Evolutionary conservation across 1,140 invertebrate genomes (phyloP).

Genomic region (Trissolcus basalis): DNA sequence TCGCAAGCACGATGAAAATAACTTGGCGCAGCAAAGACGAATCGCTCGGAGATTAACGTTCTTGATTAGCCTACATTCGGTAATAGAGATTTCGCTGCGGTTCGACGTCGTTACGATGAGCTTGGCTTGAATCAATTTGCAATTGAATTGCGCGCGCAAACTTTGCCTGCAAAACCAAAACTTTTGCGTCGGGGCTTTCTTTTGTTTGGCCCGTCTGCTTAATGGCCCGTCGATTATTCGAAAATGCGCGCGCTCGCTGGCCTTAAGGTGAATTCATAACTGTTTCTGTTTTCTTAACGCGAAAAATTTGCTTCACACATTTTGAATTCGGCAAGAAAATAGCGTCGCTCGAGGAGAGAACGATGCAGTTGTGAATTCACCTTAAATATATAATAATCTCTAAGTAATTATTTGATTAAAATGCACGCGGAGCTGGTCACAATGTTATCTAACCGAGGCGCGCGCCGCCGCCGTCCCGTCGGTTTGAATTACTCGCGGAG

Average conservation of each 20-base stretch:
- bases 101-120: slow-evolving; percentile 20
- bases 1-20: slow-evolving; percentile 66
- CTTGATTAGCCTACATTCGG: slow-evolving; percentile 30
- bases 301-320: no score
- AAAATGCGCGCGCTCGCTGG: no score
- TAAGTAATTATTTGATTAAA: slow-evolving; percentile 48
- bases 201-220: not conserved
- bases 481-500: slow-evolving; percentile 49
- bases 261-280: no score
- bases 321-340: no score
- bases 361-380: slow-evolving; percentile 4
- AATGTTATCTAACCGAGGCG: slow-evolving; percentile 45
- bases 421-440: slow-evolving; percentile 30
- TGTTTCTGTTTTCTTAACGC: no score
- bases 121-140: slow-evolving; percentile 20
- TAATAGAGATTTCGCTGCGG: slow-evolving; percentile 13
- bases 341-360: slow-evolving; percentile 13
- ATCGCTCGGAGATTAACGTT: slow-evolving; percentile 27
- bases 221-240: no score
- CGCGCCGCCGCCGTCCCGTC: not conserved
- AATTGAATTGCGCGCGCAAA: slow-evolving; percentile 13
- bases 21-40: slow-evolving; percentile 56
- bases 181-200: not conserved
- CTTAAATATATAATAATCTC: no score
- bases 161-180: not conserved